phyloP scores from a whole-genome alignment of 2,113 vertebrate species.

The Caranx ignobilis region DNA sequence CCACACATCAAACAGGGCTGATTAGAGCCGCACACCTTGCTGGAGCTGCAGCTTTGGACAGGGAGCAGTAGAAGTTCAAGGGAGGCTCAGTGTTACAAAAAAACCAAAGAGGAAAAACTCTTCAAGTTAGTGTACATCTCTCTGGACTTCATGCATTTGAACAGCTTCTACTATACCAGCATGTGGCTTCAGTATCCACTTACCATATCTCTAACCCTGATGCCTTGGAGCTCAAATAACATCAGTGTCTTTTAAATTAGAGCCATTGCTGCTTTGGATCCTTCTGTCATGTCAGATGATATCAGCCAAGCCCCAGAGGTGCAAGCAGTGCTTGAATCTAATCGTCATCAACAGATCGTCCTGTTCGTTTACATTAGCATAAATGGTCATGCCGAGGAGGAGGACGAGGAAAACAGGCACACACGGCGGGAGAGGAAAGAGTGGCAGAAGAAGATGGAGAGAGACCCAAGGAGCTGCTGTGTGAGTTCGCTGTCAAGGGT shows the following conservation, averaged over 20 bases:
- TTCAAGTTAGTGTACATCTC: slow-evolving; percentile 16
- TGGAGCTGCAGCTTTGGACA: slow-evolving; percentile 55
- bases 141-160: slow-evolving; percentile 6
- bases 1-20: slow-evolving; percentile 67
- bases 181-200: slow-evolving; percentile 25
- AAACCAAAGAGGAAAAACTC: slow-evolving; percentile 27
- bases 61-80: slow-evolving; percentile 59
- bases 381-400: slow-evolving; percentile 26
- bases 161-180: slow-evolving; percentile 7
- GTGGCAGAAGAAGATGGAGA: slow-evolving; percentile 40
- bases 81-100: slow-evolving; percentile 31
- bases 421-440: slow-evolving; percentile 2
- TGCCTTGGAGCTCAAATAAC: slow-evolving; percentile 36
- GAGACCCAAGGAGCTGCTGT: slow-evolving; percentile 36
- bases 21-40: slow-evolving; percentile 73
- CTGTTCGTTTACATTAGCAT: slow-evolving; percentile 65
- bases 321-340: slow-evolving; percentile 40
- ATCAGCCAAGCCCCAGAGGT: slow-evolving; percentile 40
- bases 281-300: slow-evolving; percentile 56
- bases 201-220: slow-evolving; percentile 26
- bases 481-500: slow-evolving; percentile 55
- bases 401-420: background rate
- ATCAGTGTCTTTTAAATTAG: slow-evolving; percentile 45
- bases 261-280: slow-evolving; percentile 42
- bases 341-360: slow-evolving; percentile 52